Evolutionary conservation across 2,113 vertebrate species (phyloP).

Genomic region (Eupsittula cactorum): DNA sequence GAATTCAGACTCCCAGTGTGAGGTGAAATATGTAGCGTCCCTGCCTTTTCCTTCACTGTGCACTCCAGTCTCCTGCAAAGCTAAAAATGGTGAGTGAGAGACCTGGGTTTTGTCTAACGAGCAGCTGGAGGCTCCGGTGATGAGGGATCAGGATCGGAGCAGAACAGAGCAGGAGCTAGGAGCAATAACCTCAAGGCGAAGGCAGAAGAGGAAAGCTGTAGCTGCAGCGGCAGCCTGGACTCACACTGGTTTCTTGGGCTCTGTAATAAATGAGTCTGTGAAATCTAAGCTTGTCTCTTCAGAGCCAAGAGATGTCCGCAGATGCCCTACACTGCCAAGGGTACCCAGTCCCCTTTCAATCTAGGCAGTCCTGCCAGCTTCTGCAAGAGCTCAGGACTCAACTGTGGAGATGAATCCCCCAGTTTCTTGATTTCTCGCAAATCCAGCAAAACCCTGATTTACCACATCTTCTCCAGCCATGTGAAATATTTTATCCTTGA

Average conservation of each 20-base stretch:
- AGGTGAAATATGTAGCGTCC: background rate
- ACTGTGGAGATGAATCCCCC: background rate
- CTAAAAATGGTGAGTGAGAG: background rate
- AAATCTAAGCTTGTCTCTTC: background rate
- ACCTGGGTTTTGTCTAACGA: background rate
- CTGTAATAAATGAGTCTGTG: background rate
- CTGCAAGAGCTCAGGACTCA: background rate
- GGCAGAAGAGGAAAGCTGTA: background rate
- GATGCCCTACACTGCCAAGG: background rate
- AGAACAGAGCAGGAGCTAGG: background rate
- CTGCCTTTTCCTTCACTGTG: background rate
- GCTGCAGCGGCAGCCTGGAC: background rate
- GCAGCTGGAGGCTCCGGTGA: background rate
- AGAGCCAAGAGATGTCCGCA: background rate
- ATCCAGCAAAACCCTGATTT: slow-evolving; percentile 29
- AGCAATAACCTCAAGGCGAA: background rate
- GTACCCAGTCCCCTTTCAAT: background rate
- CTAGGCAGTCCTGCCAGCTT: background rate
- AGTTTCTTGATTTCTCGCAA: background rate
- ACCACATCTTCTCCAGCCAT: slow-evolving; percentile 9
- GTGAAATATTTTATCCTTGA: slow-evolving; percentile 23
- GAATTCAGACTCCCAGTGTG: background rate
- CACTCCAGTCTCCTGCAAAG: background rate
- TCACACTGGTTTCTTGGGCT: rapidly evolving
- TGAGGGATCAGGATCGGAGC: background rate